These are phyloP conservation scores for Ascaphus truei DNA, from an alignment of 2,113 vertebrate species.

Conservation along the genomic window DNA sequence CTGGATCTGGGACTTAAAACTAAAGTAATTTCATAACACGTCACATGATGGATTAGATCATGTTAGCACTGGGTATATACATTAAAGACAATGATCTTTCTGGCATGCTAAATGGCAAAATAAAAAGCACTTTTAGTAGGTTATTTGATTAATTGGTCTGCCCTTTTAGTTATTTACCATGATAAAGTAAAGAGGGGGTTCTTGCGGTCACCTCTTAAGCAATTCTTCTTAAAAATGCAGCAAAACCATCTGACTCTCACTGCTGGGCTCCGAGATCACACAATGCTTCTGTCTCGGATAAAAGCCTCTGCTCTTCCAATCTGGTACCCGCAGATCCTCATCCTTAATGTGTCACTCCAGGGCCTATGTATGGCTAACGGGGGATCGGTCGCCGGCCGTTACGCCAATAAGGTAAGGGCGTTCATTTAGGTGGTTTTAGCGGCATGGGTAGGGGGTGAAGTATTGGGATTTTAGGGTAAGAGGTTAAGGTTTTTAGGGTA, in stretches of 20 bases:
- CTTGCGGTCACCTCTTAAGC: constrained; percentile 73
- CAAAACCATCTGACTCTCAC: constrained; percentile 31
- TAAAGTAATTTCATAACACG: constrained; percentile 77
- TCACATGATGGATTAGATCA: constrained; percentile 80
- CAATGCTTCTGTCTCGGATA: constrained; percentile 44
- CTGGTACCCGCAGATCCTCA: background rate
- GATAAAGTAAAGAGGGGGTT: constrained; percentile 89
- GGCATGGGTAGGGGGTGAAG: too few species aligned
- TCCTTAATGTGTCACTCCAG: too few species aligned
- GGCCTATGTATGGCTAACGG: too few species aligned
- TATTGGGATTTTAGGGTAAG: too few species aligned
- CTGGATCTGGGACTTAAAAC: constrained; percentile 67
- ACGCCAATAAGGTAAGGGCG: too few species aligned
- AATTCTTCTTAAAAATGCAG: constrained; percentile 77
- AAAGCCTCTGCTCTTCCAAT: constrained; percentile 20
- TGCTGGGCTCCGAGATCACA: constrained; percentile 32
- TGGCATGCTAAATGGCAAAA: constrained; percentile 90
- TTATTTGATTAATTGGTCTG: constrained; percentile 84
- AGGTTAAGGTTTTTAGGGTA: too few species aligned
- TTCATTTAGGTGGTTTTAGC: too few species aligned
- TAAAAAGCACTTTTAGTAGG: constrained; percentile 96
- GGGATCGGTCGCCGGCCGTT: too few species aligned
- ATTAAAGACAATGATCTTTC: constrained; percentile 83
- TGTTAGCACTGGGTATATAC: constrained; percentile 83
- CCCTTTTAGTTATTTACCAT: constrained; percentile 69